phyloP scores from a whole-genome alignment of 2,888 invertebrate species.

The Camponotus fellah region DNA sequence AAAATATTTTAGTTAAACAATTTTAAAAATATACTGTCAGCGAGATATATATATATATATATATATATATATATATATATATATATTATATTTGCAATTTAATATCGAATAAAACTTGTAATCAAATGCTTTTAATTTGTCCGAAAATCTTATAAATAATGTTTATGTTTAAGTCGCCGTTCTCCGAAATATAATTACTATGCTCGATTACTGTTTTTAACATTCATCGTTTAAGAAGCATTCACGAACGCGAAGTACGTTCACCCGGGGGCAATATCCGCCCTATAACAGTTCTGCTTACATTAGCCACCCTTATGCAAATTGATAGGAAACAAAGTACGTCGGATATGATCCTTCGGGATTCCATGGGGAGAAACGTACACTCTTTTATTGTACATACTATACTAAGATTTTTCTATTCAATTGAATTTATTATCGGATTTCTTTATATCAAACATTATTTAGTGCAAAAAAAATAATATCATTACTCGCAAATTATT shows the following conservation, averaged over 20 bases:
- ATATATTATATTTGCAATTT: constrained; percentile 25
- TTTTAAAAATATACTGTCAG: not conserved
- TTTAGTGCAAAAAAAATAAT: not conserved
- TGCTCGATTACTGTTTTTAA: constrained; percentile 71
- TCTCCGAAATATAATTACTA: constrained; percentile 68
- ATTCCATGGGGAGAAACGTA: constrained; percentile 53
- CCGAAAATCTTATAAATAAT: constrained; percentile 18
- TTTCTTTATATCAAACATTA: not conserved
- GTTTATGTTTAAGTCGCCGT: constrained; percentile 44
- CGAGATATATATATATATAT: not conserved
- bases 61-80: not conserved
- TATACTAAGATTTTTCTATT: constrained; percentile 26
- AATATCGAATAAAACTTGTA: not conserved
- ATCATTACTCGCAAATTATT: not conserved
- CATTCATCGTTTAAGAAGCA: constrained; percentile 68
- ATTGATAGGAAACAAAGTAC: constrained; percentile 77
- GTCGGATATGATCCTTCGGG: constrained; percentile 67
- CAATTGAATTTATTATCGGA: not conserved
- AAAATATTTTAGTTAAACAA: not conserved
- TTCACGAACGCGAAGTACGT: constrained; percentile 67
- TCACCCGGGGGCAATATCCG: constrained; percentile 63
- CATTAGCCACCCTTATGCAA: constrained; percentile 78
- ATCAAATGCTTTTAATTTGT: not conserved
- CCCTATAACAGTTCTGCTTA: constrained; percentile 72
- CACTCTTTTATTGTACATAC: constrained; percentile 24